Evolutionary conservation across 2,113 vertebrate species (phyloP).

Genomic region (Melanotaenia duboulayi): DNA sequence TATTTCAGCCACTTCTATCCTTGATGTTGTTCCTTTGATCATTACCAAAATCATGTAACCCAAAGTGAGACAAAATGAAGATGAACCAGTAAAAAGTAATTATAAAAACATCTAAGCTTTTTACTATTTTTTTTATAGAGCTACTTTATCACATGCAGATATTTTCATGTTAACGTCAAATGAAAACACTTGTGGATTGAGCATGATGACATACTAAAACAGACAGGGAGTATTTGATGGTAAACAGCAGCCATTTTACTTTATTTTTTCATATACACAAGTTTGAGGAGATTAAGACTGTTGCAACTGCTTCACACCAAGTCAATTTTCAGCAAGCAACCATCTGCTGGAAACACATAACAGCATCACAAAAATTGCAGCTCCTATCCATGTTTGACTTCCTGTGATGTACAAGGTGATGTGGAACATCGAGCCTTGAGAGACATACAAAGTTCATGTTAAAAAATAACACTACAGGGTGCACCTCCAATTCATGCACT

Average conservation of each 20-base stretch:
- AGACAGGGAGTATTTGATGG: background rate
- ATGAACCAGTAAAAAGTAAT: background rate
- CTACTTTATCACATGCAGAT: background rate
- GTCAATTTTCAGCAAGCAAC: slow-evolving; percentile 16
- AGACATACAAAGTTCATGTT: slow-evolving; percentile 51
- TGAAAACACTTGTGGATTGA: background rate
- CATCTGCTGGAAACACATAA: slow-evolving; percentile 19
- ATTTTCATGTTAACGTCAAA: too few relatives aligned
- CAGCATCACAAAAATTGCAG: slow-evolving; percentile 40
- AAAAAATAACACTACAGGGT: slow-evolving; percentile 42
- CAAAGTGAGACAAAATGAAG: background rate
- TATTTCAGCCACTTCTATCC: too few relatives aligned
- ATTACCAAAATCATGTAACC: too few relatives aligned
- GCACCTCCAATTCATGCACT: slow-evolving; percentile 47
- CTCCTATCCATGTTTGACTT: slow-evolving; percentile 20
- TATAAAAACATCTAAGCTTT: too few relatives aligned
- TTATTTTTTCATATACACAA: slow-evolving; percentile 50
- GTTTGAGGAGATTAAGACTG: slow-evolving; percentile 44
- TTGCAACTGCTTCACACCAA: slow-evolving; percentile 31
- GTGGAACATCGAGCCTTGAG: slow-evolving; percentile 15
- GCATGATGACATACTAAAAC: background rate
- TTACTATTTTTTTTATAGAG: background rate
- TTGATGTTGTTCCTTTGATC: too few relatives aligned
- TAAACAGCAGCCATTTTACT: slow-evolving; percentile 77
- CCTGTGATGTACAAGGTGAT: slow-evolving; percentile 39